Evolutionary conservation across 2,797 vertebrate species (phyloP).

Genomic region (Tragelaphus eurycerus): DNA sequence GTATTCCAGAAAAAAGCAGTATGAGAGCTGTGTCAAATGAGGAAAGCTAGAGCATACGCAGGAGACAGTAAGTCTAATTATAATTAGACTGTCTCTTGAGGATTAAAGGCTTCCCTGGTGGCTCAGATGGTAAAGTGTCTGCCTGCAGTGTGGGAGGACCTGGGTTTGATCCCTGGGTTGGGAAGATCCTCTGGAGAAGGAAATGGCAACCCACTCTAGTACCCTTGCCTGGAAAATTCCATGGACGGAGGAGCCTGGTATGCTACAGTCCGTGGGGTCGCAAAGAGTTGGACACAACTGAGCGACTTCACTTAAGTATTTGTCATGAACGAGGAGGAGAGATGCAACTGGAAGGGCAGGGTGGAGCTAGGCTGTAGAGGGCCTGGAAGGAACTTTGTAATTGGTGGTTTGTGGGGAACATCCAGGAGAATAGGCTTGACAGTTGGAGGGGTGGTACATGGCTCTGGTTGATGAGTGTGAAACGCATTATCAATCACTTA

Average conservation of each 20-base stretch:
- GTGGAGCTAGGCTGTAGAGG: background rate
- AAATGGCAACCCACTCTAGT: background rate
- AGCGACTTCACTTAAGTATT: background rate
- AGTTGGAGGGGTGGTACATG: background rate
- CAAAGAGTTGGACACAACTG: background rate
- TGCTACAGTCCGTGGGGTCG: background rate
- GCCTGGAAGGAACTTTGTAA: background rate
- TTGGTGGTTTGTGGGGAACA: background rate
- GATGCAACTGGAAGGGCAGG: background rate
- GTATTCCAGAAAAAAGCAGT: background rate
- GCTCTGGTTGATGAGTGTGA: background rate
- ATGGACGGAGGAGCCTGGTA: background rate
- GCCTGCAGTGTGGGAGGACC: background rate
- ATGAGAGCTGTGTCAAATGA: background rate
- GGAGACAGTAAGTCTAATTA: background rate
- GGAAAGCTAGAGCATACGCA: background rate
- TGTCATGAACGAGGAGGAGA: background rate
- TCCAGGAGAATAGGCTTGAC: background rate
- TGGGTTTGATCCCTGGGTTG: background rate
- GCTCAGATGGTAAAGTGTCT: background rate
- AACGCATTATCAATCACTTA: background rate
- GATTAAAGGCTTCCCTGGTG: background rate
- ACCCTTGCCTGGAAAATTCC: background rate
- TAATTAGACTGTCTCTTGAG: background rate
- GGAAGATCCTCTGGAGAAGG: background rate